phyloP scores from a whole-genome alignment of 2,113 vertebrate species.

The Damaliscus lunatus region DNA sequence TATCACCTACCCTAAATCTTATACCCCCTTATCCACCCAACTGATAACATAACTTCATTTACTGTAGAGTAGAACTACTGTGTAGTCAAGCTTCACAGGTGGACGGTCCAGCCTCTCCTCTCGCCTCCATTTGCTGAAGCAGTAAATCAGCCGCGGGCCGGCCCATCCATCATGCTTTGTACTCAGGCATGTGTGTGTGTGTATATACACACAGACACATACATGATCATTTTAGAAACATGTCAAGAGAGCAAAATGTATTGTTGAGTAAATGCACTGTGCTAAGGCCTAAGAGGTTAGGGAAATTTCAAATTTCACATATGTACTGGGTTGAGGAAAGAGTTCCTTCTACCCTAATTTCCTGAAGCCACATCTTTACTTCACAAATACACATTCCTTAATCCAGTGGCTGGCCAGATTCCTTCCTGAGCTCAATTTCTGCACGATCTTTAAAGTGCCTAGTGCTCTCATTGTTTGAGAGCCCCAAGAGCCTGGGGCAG shows the following conservation, averaged over 20 bases:
- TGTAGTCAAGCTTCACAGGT: not conserved
- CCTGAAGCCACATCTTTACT: constrained; percentile 17
- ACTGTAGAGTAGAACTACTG: not conserved
- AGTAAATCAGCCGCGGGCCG: not conserved
- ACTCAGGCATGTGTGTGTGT: not conserved
- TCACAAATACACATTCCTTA: not conserved
- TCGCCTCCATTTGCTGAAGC: not conserved
- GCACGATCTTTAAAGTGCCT: not conserved
- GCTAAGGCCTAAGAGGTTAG: not conserved
- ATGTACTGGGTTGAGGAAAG: not conserved
- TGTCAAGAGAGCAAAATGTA: not conserved
- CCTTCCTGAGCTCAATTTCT: not conserved
- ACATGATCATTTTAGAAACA: not conserved
- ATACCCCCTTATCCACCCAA: no score
- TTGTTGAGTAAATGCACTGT: not conserved
- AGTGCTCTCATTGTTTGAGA: not conserved
- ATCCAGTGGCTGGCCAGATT: not conserved
- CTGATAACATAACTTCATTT: not conserved
- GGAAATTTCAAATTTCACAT: not conserved
- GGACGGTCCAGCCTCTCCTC: not conserved
- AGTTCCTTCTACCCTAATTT: not conserved
- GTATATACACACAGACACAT: not conserved
- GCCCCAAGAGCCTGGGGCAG: not conserved
- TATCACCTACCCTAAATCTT: not conserved
- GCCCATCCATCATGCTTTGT: not conserved